Conservation (phyloP, 2,888 invertebrate genomes). For the Metellina segmentata region DNA sequence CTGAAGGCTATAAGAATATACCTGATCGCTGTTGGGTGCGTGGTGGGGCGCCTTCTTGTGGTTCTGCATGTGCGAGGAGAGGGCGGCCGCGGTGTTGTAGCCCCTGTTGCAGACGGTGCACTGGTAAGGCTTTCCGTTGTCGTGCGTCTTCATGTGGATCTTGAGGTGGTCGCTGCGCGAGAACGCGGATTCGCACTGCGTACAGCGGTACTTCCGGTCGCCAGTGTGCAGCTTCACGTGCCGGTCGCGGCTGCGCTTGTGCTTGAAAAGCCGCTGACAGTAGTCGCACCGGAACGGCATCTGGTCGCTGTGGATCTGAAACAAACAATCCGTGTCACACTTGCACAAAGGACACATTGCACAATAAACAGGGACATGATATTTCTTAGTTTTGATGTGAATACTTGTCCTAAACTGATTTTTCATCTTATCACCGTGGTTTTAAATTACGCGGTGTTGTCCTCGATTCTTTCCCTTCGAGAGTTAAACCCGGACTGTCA, state of each 20-base stretch:
- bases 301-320: slow-evolving; percentile 93
- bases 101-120: slow-evolving; percentile 95
- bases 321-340: not conserved
- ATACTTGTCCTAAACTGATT: too few species aligned
- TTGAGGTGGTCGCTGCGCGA: slow-evolving; percentile 96
- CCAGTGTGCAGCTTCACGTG: slow-evolving; percentile 96
- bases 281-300: slow-evolving; percentile 87
- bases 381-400: too few species aligned
- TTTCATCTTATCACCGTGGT: too few species aligned
- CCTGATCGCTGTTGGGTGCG: slow-evolving; percentile 9
- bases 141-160: slow-evolving; percentile 97
- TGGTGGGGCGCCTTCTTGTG: slow-evolving; percentile 75
- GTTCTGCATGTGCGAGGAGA: slow-evolving; percentile 93
- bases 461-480: too few species aligned
- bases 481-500: too few species aligned
- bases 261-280: slow-evolving; percentile 95
- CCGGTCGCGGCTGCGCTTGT: slow-evolving; percentile 95
- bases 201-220: slow-evolving; percentile 93
- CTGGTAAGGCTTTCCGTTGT: slow-evolving; percentile 95
- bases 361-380: not conserved
- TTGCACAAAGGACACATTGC: too few species aligned
- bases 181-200: slow-evolving; percentile 95
- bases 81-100: slow-evolving; percentile 92
- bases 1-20: too few species aligned
- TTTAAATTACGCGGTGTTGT: too few species aligned